Conservation (phyloP, 1,140 invertebrate species). For the Tachypleus tridentatus region DNA sequence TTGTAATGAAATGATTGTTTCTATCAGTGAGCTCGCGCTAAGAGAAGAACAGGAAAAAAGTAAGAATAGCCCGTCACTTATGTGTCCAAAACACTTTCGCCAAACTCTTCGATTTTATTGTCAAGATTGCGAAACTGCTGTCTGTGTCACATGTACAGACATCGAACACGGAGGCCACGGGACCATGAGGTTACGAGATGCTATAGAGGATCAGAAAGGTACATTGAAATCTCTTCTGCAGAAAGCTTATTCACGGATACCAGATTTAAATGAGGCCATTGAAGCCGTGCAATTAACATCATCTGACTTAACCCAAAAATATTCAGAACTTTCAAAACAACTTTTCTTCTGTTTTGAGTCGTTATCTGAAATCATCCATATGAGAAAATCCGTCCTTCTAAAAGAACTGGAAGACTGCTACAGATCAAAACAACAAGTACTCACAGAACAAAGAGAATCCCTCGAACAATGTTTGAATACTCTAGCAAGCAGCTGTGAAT, state of each 20-base stretch:
- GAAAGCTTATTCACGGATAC: slow-evolving; percentile 18
- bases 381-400: slow-evolving; percentile 34
- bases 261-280: slow-evolving; percentile 35
- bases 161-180: slow-evolving; percentile 40
- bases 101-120: slow-evolving; percentile 42
- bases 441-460: slow-evolving; percentile 34
- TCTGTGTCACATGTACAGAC: slow-evolving; percentile 41
- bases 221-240: slow-evolving; percentile 11
- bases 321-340: slow-evolving; percentile 3
- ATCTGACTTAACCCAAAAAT: slow-evolving; percentile 7
- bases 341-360: slow-evolving; percentile 18
- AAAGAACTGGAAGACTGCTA: slow-evolving; percentile 34
- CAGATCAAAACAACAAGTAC: slow-evolving; percentile 34
- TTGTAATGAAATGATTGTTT: slow-evolving; percentile 20
- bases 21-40: slow-evolving; percentile 20
- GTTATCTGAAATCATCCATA: slow-evolving; percentile 31
- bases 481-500: slow-evolving; percentile 36
- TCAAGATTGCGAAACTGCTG: slow-evolving; percentile 41
- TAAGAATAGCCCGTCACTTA: slow-evolving; percentile 6
- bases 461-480: slow-evolving; percentile 35
- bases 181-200: slow-evolving; percentile 37
- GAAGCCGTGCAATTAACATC: slow-evolving; percentile 31
- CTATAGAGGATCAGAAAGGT: slow-evolving; percentile 37
- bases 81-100: slow-evolving; percentile 33
- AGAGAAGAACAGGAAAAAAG: slow-evolving; percentile 13